A percentile compares a stretch with the other conserved stretches of the same genome.
phyloP scores from a whole-genome alignment of 1,140 invertebrate species.

The Drosophila cardini region DNA sequence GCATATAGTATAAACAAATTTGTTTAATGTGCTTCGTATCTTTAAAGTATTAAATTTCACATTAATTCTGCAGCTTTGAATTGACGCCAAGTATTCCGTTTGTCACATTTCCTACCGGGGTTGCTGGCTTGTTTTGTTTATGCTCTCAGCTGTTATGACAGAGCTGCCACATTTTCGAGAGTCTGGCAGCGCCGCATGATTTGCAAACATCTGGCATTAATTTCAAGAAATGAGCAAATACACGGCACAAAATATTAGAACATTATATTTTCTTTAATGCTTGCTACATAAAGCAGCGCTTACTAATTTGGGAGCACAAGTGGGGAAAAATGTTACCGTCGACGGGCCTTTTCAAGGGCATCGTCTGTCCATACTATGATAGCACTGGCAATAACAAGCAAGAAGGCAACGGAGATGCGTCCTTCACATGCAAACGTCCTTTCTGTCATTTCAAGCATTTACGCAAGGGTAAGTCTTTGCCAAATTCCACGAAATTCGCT shows the following conservation, averaged over 20 bases:
- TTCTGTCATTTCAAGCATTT: constrained; percentile 95
- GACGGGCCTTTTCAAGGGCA: constrained; percentile 92
- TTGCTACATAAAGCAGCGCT: constrained; percentile 31
- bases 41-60: background rate
- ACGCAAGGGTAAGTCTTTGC: constrained; percentile 87
- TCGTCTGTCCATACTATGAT: constrained; percentile 93
- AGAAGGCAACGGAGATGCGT: constrained; percentile 26
- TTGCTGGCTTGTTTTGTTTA: constrained; percentile 31
- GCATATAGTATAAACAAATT: background rate
- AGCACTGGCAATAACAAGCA: constrained; percentile 80
- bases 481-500: constrained; percentile 1
- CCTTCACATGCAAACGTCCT: constrained; percentile 90
- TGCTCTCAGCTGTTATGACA: constrained; percentile 39
- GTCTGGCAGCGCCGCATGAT: constrained; percentile 42
- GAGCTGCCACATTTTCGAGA: constrained; percentile 32
- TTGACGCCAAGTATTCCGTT: background rate
- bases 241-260: constrained; percentile 42
- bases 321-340: constrained; percentile 90
- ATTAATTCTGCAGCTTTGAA: background rate
- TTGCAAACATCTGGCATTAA: constrained; percentile 40
- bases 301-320: background rate
- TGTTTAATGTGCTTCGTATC: background rate
- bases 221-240: constrained; percentile 59
- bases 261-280: constrained; percentile 38
- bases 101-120: constrained; percentile 32